These are phyloP conservation scores for Trialeurodes vaporariorum DNA, from an alignment of 1,140 invertebrate species.

Conservation along the genomic window DNA sequence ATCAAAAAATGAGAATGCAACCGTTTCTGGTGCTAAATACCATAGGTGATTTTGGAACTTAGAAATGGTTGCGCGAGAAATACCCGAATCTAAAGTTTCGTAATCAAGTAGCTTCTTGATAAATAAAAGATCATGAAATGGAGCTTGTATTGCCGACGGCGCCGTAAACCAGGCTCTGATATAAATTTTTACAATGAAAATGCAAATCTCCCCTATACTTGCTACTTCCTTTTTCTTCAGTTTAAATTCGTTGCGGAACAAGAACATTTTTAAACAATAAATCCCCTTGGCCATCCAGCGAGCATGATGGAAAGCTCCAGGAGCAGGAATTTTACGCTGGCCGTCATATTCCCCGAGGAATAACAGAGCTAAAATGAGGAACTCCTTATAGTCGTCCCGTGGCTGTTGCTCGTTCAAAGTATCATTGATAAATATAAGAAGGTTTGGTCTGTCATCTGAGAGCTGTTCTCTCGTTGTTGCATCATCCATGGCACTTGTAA, in stretches of 20 bases:
- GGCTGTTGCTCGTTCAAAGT: slow-evolving; percentile 6
- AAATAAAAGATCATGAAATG: no score
- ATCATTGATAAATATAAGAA: slow-evolving; percentile 10
- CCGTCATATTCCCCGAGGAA: slow-evolving; percentile 29
- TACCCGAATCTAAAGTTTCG: no score
- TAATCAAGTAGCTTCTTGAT: no score
- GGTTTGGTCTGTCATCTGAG: slow-evolving; percentile 2
- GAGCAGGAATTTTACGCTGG: slow-evolving; percentile 26
- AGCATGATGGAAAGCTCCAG: slow-evolving; percentile 30
- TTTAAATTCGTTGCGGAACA: slow-evolving; percentile 14
- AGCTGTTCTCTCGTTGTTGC: background rate
- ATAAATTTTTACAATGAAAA: slow-evolving; percentile 19
- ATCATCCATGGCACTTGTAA: slow-evolving; percentile 11
- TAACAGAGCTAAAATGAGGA: slow-evolving; percentile 32
- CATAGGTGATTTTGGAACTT: no score
- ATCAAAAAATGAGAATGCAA: no score
- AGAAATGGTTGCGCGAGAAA: no score
- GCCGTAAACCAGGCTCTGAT: no score
- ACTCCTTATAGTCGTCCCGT: slow-evolving; percentile 31
- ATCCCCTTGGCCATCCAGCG: slow-evolving; percentile 32
- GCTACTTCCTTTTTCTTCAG: slow-evolving; percentile 5
- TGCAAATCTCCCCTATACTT: no score
- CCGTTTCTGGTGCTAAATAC: no score
- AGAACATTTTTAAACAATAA: slow-evolving; percentile 16
- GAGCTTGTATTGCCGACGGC: no score